Evolutionary conservation across 2,888 invertebrate genomes (phyloP).

Genomic region (Unio pictorum): DNA sequence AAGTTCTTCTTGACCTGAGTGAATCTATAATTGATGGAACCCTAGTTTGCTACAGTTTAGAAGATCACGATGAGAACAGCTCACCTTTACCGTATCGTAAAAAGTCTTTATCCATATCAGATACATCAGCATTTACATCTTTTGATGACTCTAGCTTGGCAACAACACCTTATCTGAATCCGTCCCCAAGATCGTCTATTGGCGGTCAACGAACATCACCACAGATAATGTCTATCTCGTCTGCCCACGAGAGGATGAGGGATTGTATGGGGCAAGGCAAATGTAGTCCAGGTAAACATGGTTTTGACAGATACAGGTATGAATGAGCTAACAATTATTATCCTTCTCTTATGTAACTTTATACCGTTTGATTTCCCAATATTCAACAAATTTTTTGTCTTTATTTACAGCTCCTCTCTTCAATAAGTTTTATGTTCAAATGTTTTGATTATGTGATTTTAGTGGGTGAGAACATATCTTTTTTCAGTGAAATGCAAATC

Average conservation of each 20-base stretch:
- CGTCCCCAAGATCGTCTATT: slow-evolving; percentile 32
- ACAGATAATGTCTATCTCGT: slow-evolving; percentile 30
- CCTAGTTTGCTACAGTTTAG: slow-evolving; percentile 84
- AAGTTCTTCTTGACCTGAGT: slow-evolving; percentile 79
- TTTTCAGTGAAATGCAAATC: too few species aligned
- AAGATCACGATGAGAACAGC: slow-evolving; percentile 68
- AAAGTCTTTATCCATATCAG: slow-evolving; percentile 31
- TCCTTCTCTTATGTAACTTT: too few species aligned
- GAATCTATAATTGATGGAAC: slow-evolving; percentile 90
- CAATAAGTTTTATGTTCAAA: too few species aligned
- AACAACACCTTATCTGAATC: slow-evolving; percentile 19
- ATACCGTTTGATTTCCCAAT: too few species aligned
- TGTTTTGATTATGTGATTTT: too few species aligned
- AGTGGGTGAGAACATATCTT: too few species aligned
- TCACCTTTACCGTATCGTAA: slow-evolving; percentile 57
- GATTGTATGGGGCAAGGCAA: slow-evolving; percentile 14
- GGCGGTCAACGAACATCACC: slow-evolving; percentile 11
- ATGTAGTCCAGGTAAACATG: slow-evolving; percentile 18
- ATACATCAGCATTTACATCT: slow-evolving; percentile 30
- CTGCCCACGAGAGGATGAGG: slow-evolving; percentile 46
- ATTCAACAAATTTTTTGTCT: too few species aligned
- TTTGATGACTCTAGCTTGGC: slow-evolving; percentile 25
- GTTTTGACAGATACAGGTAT: too few species aligned
- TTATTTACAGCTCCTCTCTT: too few species aligned
- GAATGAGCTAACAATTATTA: too few species aligned